phyloP scores from a whole-genome alignment of 2,888 invertebrate species.

The Frankliniella intonsa region DNA sequence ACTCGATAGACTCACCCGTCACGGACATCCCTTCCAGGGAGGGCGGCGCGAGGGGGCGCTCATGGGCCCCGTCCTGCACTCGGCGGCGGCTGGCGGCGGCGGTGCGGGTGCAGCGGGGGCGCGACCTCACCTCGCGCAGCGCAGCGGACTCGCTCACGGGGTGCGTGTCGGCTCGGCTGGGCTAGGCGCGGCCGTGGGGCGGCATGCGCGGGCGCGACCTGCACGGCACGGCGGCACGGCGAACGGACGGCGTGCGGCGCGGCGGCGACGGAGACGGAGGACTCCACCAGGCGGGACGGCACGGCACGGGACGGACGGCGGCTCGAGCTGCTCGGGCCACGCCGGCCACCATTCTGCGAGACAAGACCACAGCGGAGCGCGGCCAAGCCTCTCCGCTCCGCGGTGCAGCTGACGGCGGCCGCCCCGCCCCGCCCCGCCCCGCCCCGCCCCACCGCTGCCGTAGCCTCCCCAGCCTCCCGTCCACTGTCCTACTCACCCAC shows the following conservation, averaged over 20 bases:
- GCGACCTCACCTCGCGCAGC: background rate
- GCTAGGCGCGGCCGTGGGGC: background rate
- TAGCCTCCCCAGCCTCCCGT: background rate
- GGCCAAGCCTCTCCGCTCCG: background rate
- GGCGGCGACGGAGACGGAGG: background rate
- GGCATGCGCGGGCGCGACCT: background rate
- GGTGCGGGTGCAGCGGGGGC: background rate
- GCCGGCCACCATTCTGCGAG: background rate
- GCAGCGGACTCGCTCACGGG: background rate
- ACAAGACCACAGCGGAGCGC: background rate
- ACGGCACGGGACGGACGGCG: background rate
- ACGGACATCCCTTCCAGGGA: slow-evolving; percentile 10
- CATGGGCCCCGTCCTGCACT: background rate
- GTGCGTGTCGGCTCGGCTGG: background rate
- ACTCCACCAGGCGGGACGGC: background rate
- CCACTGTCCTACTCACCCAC: background rate
- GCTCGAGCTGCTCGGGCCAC: background rate
- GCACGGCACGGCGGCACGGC: background rate
- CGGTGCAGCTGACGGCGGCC: background rate
- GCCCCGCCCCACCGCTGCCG: background rate
- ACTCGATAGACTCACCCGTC: background rate
- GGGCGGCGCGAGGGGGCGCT: background rate
- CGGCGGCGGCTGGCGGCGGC: background rate
- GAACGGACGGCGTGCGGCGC: background rate
- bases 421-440: background rate